Evolutionary conservation across 2,113 vertebrate genomes (phyloP).

Genomic region (Euleptes europaea): DNA sequence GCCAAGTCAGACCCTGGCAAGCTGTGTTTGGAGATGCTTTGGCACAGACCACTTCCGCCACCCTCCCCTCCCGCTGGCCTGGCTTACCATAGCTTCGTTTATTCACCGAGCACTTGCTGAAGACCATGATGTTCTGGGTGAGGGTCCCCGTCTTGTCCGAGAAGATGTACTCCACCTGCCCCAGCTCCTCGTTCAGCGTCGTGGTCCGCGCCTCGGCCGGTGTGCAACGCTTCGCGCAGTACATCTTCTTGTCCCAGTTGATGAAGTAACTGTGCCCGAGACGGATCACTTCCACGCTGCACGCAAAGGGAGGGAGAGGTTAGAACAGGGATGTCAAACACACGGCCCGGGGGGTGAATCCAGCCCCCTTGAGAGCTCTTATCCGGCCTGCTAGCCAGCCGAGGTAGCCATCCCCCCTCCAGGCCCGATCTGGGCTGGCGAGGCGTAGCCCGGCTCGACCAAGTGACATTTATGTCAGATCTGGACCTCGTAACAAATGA

Average conservation of each 20-base stretch:
- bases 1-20: no score
- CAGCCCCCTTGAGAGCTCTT: no score
- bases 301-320: not conserved
- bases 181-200: constrained; percentile 91
- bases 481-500: no score
- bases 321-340: no score
- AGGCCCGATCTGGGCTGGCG: no score
- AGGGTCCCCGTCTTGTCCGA: constrained; percentile 72
- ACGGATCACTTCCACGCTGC: constrained; percentile 93
- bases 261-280: constrained; percentile 96
- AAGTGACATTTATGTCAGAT: no score
- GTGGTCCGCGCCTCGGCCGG: constrained; percentile 90
- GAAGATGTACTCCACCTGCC: constrained; percentile 96
- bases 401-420: no score
- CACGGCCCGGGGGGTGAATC: no score
- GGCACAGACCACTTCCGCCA: no score
- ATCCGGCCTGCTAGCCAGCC: no score
- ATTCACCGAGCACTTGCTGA: constrained; percentile 91
- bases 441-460: no score
- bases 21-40: no score
- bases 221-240: constrained; percentile 80
- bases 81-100: constrained; percentile 82
- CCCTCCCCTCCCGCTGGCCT: accelerated
- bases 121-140: constrained; percentile 95
- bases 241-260: constrained; percentile 96